Evolutionary conservation across 2,113 vertebrate species (phyloP), one percentile per base, ranked within the genome.

Genomic region (Clarias magur): DNA sequence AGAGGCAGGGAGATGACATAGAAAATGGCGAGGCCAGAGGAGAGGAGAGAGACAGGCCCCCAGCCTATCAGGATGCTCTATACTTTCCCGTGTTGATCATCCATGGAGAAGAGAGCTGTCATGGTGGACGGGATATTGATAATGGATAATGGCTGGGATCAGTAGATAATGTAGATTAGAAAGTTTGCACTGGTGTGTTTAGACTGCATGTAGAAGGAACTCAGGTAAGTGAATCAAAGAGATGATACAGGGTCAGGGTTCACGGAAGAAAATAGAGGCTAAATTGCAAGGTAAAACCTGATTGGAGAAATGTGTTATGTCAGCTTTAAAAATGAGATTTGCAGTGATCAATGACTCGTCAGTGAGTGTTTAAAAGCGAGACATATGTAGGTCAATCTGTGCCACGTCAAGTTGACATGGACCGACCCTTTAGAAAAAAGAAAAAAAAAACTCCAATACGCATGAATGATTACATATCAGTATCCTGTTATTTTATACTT

Each of bases 81-180:
- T 94, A 93, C 88, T 95, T 96, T 89, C 95, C 95, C 0, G 95
- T 95, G 83, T 91, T 96, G 84, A 95, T 96, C 0, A 93, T 96
- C 54, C 95, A 95, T 0, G 93, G 95, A 0, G 95, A 95, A 80
- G 92, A 95, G 75, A 94, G 94, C 83, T 96, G 95, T 68, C 91
- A 91, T 80, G 90, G 91, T 53, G 89, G 85, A 11, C 88, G 82
- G 68, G 89, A 86, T 68, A 88, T 88, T 87, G 89, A 90, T 48
- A 84, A 87, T 1, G 89, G 87, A 75, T 89, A 91, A 87, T 79
- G 25, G 3, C 57, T 57, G 30, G 19, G 72, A 62, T 70, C 27
- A 13, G 2, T 76, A 19, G 42, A 56, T 4, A 89, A 83, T 68
- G 80, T 83, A 86, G 75, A 84, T 59, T 75, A 83, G 78, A 67